These are phyloP conservation scores for Porites cylindrica DNA, from an alignment of 92 coral and sea anemone genomes.

Conservation along the genomic window DNA sequence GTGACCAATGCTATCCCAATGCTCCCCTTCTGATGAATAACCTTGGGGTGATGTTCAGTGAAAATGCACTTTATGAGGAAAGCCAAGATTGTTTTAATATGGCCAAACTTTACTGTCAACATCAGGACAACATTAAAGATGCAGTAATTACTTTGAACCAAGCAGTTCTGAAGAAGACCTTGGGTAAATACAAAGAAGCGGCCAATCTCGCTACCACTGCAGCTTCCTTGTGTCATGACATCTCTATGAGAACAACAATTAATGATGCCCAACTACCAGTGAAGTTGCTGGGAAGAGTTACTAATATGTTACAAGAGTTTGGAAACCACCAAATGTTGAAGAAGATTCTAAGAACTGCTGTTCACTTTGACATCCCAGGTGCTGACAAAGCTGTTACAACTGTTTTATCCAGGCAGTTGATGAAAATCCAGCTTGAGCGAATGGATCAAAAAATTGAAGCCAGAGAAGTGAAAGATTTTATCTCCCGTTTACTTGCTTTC, in stretches of 20 bases:
- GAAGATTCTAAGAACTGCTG: background rate
- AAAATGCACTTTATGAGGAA: background rate
- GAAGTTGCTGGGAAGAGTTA: slow-evolving; percentile 23
- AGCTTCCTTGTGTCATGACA: slow-evolving; percentile 12
- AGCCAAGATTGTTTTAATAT: background rate
- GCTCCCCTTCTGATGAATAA: background rate
- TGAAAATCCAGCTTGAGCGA: slow-evolving; percentile 17
- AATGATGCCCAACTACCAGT: background rate
- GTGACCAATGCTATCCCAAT: background rate
- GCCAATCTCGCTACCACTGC: background rate
- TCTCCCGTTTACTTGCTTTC: background rate
- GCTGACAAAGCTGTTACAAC: background rate
- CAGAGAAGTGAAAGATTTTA: background rate
- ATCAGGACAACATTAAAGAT: background rate
- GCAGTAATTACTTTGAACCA: slow-evolving; percentile 3
- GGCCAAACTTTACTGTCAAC: slow-evolving; percentile 14
- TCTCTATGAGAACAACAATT: slow-evolving; percentile 20
- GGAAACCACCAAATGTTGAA: slow-evolving; percentile 4
- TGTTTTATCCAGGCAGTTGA: background rate
- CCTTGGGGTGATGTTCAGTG: slow-evolving; percentile 29
- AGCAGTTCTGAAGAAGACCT: slow-evolving; percentile 1
- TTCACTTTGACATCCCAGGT: background rate
- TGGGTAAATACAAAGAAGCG: slow-evolving; percentile 1
- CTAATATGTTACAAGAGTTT: background rate
- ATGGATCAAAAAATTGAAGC: background rate